Base-by-base conservation (phyloP, 2,797 vertebrate species). In the Cheirogaleus major region DNA sequence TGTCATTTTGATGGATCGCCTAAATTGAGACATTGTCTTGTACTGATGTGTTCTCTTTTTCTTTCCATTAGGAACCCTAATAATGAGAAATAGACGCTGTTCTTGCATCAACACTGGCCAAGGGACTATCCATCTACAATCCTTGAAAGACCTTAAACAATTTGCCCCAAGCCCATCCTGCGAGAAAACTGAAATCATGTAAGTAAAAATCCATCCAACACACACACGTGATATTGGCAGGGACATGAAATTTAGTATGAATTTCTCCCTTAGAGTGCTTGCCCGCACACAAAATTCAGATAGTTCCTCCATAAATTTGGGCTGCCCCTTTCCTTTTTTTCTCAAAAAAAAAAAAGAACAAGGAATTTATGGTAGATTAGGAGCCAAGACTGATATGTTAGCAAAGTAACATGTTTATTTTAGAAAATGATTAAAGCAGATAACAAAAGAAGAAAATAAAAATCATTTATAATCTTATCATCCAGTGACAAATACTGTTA, bases 141-240 rank as follows among this genome's bases (percentile, higher is more conserved):
- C 20, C 65, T 32, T 98, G 75, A 91, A 72, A 70, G 55, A 92
- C 5, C 89, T 98, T 82, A 61, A 95, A 72, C 59, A 93, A 27
- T 93, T 97, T 92, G 38, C 52, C 27, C 95, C 96, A 89, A 78
- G 72, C 18, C 25, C 45, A 92, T 89, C 70, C 30, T 98, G 98
- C 72, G 84, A 61, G 30, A 97, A 95, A 82, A 92, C 22, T 76
- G 98, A 98, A 92, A 84, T 98, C 73, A 98, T 98, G 98, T 98
- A 80, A 97, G 98, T 97, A 92, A 95, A 90, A 96, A 69, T 25
- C 11, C 41, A 73, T 45, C 61, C 23, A 91, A 43, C 22, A 27
- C 13, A 12, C 4, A 27, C 10, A 17, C 11, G 5, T 25, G 43
- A 45, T 43, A 32, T 81, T 75, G 20, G 27, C 50, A 89, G n/a